phyloP scores from a whole-genome alignment of 2,113 vertebrate species.

The Propithecus coquereli region DNA sequence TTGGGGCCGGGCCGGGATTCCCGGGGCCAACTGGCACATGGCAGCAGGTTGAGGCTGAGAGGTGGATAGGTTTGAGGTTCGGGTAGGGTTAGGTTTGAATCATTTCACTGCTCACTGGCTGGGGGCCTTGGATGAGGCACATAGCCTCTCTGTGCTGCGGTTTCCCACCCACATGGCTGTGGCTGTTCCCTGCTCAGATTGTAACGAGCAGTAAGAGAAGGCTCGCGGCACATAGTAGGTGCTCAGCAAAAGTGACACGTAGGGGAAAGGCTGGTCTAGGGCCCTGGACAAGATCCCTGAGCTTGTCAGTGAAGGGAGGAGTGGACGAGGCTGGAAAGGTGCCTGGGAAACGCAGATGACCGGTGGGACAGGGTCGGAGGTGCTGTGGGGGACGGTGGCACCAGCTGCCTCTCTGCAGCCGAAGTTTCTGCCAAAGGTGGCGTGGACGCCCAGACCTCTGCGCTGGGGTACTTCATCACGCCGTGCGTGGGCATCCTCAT shows the following conservation, averaged over 20 bases:
- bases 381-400: slow-evolving; percentile 72
- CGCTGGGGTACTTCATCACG: slow-evolving; percentile 91
- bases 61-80: not conserved
- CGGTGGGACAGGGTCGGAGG: not conserved
- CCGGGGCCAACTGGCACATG: not conserved
- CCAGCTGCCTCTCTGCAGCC: not conserved
- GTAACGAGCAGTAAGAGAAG: not conserved
- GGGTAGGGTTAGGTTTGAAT: not conserved
- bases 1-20: not conserved
- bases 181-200: not conserved
- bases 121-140: not conserved
- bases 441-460: slow-evolving; percentile 78
- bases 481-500: slow-evolving; percentile 88
- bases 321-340: not conserved
- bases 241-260: not conserved
- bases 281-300: not conserved
- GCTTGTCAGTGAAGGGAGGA: not conserved
- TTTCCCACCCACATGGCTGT: not conserved
- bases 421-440: slow-evolving; percentile 78
- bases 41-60: not conserved
- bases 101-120: not conserved
- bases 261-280: not conserved
- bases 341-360: not conserved
- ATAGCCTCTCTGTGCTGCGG: not conserved
- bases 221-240: not conserved